phyloP scores from a whole-genome alignment of 2,888 invertebrate species.

The Oscheius sp. region DNA sequence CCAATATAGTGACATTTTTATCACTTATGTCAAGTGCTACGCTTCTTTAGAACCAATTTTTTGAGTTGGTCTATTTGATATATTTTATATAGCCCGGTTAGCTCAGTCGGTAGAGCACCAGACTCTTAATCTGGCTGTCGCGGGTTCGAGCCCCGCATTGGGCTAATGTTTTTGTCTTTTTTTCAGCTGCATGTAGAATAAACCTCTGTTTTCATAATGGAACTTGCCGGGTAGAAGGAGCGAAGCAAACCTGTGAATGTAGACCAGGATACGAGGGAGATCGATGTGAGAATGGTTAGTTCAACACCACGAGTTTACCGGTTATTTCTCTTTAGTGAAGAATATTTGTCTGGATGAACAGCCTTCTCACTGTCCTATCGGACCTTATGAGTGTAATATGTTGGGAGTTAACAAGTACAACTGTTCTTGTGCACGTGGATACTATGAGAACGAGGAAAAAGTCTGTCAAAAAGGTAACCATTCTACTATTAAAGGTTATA shows the following conservation, averaged over 20 bases:
- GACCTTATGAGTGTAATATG: constrained; percentile 21
- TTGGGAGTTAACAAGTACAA: constrained; percentile 14
- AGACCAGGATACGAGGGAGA: constrained; percentile 7
- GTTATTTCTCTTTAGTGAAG: neutral
- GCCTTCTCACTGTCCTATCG: constrained; percentile 19
- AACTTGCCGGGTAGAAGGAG: neutral
- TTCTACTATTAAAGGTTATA: neutral
- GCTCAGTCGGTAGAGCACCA: constrained; percentile 69
- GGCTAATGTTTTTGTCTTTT: constrained; percentile 36
- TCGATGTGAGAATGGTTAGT: constrained; percentile 16
- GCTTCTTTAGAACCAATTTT: too few relatives aligned
- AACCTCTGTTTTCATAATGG: constrained; percentile 19
- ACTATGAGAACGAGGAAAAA: neutral
- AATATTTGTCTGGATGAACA: constrained; percentile 13
- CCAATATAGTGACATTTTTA: too few relatives aligned
- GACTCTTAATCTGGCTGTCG: constrained; percentile 69
- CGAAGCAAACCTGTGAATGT: neutral
- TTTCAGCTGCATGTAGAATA: neutral
- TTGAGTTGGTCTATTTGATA: too few relatives aligned
- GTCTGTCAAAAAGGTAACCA: constrained; percentile 12
- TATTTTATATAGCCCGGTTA: too few relatives aligned
- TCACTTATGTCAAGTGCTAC: too few relatives aligned
- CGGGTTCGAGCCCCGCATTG: constrained; percentile 69
- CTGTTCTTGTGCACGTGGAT: constrained; percentile 21
- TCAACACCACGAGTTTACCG: neutral